A percentile compares a stretch with the other conserved stretches of the same genome.
phyloP scores from a whole-genome alignment of 2,888 invertebrate genomes.

The Papilio elwesi region DNA sequence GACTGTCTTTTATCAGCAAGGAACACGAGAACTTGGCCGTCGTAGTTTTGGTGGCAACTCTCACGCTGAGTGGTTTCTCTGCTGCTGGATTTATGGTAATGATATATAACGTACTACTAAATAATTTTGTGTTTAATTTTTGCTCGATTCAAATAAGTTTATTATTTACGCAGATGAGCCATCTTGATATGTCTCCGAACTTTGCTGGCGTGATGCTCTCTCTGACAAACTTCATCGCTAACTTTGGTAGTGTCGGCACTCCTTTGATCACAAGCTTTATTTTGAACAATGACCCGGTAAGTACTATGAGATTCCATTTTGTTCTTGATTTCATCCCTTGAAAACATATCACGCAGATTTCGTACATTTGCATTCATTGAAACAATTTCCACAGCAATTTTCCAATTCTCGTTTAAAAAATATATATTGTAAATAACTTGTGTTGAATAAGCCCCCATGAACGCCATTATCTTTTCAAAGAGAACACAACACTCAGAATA shows the following conservation, averaged over 20 bases:
- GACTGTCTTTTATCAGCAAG: slow-evolving; percentile 79
- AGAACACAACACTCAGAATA: no score
- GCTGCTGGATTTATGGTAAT: slow-evolving; percentile 87
- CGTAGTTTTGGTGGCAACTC: slow-evolving; percentile 82
- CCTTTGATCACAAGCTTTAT: slow-evolving; percentile 88
- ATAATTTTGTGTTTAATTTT: not conserved
- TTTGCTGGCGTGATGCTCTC: slow-evolving; percentile 92
- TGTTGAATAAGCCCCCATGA: not conserved
- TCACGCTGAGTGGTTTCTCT: slow-evolving; percentile 87
- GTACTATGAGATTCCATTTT: slow-evolving; percentile 39
- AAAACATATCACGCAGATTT: no score
- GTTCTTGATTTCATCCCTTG: no score
- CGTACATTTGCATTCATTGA: not conserved
- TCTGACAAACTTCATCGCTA: slow-evolving; percentile 89
- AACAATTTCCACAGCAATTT: no score
- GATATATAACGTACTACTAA: not conserved
- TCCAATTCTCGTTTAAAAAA: no score
- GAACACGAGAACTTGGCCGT: slow-evolving; percentile 79
- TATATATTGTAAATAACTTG: not conserved
- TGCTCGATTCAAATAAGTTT: not conserved
- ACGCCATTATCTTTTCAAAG: no score
- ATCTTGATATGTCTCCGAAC: slow-evolving; percentile 92
- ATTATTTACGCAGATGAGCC: slow-evolving; percentile 83
- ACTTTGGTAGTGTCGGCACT: slow-evolving; percentile 87
- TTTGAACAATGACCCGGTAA: slow-evolving; percentile 84